Conservation (phyloP, 2,797 vertebrate genomes). For the Synaphobranchus kaupii region DNA sequence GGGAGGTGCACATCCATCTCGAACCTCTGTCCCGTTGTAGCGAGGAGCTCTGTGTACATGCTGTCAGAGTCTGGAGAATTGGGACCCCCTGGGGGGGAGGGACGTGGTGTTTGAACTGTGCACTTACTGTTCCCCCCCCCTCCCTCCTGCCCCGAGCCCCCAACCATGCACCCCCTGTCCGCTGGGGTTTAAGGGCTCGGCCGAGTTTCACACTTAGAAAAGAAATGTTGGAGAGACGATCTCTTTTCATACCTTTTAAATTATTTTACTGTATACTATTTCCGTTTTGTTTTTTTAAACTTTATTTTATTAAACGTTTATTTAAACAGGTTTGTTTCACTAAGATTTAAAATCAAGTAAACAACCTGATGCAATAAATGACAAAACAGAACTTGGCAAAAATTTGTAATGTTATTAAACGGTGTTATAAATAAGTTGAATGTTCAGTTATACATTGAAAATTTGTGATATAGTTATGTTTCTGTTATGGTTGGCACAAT, state of each 20-base stretch:
- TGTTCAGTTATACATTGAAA: too few relatives aligned
- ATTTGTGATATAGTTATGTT: too few relatives aligned
- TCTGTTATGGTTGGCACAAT: too few relatives aligned
- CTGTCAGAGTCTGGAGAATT: slow-evolving; percentile 24
- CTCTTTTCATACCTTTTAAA: neutral
- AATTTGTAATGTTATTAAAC: too few relatives aligned
- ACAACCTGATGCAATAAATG: too few relatives aligned
- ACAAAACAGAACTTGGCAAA: too few relatives aligned
- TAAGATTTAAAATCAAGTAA: too few relatives aligned
- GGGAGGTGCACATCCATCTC: neutral
- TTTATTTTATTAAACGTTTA: too few relatives aligned
- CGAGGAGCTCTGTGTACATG: neutral
- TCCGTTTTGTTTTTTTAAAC: too few relatives aligned
- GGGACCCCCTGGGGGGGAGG: neutral
- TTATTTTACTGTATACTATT: neutral
- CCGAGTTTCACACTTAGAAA: neutral
- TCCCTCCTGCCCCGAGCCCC: neutral
- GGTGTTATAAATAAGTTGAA: too few relatives aligned
- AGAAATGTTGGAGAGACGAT: neutral
- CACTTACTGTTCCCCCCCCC: slow-evolving; percentile 42
- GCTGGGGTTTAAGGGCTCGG: neutral
- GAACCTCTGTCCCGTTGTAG: neutral
- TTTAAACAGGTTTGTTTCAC: too few relatives aligned
- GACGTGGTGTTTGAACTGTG: slow-evolving; percentile 42
- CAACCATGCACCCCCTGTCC: neutral